Evolutionary conservation across 2,113 vertebrate genomes (phyloP), one percentile per base, ranked within the genome.

Genomic region (Xenopus laevis): DNA sequence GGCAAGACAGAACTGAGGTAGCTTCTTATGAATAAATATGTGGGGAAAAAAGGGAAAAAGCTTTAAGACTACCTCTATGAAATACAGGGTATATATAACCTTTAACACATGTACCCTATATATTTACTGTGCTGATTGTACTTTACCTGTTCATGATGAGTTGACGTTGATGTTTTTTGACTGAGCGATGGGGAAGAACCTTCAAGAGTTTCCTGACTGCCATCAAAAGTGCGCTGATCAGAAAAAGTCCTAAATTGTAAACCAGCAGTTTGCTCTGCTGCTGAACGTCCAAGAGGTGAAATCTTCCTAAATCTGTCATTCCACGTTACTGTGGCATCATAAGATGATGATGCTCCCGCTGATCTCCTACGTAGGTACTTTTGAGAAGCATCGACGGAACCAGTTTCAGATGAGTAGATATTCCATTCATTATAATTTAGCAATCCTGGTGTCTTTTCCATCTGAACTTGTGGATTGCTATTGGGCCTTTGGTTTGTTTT

Each of bases 401-500:
- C 9, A 12, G 20, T 53, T 44, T 66, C 81, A 0, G 81, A 75
- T 9, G 78, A 55, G 53, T 82, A 86, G 40, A 82, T 65, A 33
- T 61, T 81, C 77, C 89, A 87, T 72, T 92, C 89, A 2, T 83
- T 82, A 10, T 82, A 73, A 73, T 86, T 88, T 44, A 79, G 88
- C 57, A 87, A 83, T 30, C 84, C 79, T 0, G 82, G 87, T 58
- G 87, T 81, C 67, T 85, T 89, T 55, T 86, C 87, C 61, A 70
- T 71, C 0, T 80, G 72, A 45, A 79, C 65, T 9, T 81, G 79
- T 7, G 81, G 87, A 1, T 83, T 81, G 0, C 83, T 81, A 0
- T 79, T 47, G 1, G 88, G 85, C 61, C 87, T 90, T 16, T 91
- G 87, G 0, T 88, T 83, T 0, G 86, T 92, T 85, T 92, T 94